Conservation (phyloP, 2,797 vertebrate species). For the Ataeniobius toweri region DNA sequence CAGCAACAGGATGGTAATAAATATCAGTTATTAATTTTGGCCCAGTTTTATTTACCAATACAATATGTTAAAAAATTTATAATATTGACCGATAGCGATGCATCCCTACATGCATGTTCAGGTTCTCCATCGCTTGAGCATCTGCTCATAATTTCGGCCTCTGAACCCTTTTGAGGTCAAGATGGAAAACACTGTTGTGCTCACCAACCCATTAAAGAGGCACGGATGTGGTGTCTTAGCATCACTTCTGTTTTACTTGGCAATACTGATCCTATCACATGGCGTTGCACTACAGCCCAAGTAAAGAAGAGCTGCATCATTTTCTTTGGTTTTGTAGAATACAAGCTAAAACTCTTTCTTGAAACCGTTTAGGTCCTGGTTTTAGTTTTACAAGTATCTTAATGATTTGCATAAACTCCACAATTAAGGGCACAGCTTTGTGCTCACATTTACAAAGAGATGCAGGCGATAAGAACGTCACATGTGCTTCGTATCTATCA, state of each 20-base stretch:
- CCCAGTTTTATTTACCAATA: no score
- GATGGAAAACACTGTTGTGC: slow-evolving; percentile 58
- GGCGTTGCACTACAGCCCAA: slow-evolving; percentile 14
- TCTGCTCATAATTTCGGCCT: slow-evolving; percentile 69
- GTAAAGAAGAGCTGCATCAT: background rate
- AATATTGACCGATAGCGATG: no score
- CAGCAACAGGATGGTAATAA: no score
- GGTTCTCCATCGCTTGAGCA: slow-evolving; percentile 35
- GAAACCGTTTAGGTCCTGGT: background rate
- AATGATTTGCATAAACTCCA: background rate
- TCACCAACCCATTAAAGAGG: slow-evolving; percentile 56
- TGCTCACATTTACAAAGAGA: slow-evolving; percentile 57
- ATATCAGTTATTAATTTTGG: no score
- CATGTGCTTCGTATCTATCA: slow-evolving; percentile 62
- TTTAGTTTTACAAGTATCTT: background rate
- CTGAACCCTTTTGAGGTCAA: slow-evolving; percentile 55
- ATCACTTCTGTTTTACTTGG: slow-evolving; percentile 33
- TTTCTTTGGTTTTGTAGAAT: background rate
- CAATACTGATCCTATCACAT: slow-evolving; percentile 20
- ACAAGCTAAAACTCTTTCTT: background rate
- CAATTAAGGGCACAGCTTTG: background rate
- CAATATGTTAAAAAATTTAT: no score
- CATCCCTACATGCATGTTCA: slow-evolving; percentile 10
- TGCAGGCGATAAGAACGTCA: slow-evolving; percentile 56
- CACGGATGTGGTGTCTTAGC: slow-evolving; percentile 27